Percentiles rank a stretch among this genome's conserved stretches.
phyloP scores from a whole-genome alignment of 2,113 vertebrate genomes.

The Lathamus discolor region DNA sequence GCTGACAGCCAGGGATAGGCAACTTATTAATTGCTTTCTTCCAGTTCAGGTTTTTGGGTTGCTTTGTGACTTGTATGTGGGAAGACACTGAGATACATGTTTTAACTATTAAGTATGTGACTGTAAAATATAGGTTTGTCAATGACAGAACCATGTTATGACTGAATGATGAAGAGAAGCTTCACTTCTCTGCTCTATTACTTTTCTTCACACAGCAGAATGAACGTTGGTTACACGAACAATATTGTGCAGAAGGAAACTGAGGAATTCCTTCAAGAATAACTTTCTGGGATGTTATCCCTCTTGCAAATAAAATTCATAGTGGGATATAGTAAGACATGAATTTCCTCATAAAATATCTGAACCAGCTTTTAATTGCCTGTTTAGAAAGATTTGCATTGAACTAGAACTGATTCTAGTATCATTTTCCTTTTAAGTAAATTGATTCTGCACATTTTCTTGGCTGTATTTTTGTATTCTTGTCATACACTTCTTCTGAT shows the following conservation, averaged over 20 bases:
- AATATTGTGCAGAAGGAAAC: background rate
- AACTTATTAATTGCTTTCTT: background rate
- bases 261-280: background rate
- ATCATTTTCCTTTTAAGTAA: background rate
- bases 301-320: background rate
- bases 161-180: background rate
- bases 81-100: background rate
- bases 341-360: background rate
- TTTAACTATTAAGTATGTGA: background rate
- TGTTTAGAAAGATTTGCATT: background rate
- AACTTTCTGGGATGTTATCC: background rate
- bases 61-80: background rate
- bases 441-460: background rate
- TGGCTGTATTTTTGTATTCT: background rate
- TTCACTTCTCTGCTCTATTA: background rate
- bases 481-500: background rate
- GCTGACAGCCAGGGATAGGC: background rate
- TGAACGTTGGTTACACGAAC: background rate
- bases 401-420: background rate
- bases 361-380: background rate
- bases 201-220: background rate
- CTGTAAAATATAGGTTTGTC: background rate
- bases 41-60: background rate
- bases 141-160: background rate
- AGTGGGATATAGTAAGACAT: background rate